Conservation (phyloP, 2,888 invertebrate genomes). For the Zele albiditarsus region DNA sequence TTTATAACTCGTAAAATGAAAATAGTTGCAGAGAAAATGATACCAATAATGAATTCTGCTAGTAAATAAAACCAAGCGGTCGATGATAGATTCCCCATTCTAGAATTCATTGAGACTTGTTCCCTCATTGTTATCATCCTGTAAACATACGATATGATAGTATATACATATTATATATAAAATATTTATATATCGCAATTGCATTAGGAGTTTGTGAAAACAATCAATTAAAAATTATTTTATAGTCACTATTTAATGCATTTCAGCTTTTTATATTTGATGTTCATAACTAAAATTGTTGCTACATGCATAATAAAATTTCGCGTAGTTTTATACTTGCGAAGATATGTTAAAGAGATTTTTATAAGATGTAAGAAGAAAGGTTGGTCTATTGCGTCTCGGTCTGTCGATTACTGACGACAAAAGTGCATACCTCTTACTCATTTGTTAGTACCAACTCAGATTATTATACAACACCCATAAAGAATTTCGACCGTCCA, state of each 20-base stretch:
- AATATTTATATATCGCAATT: too few species aligned
- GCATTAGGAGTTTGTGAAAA: too few species aligned
- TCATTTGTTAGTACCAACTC: neutral
- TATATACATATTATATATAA: neutral
- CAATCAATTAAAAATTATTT: too few species aligned
- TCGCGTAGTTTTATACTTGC: neutral
- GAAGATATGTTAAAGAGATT: conserved; percentile 13
- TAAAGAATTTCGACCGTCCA: neutral
- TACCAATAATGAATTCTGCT: conserved; percentile 61
- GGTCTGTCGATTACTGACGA: neutral
- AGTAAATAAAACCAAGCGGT: conserved; percentile 62
- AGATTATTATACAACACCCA: conserved; percentile 16
- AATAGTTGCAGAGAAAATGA: conserved; percentile 57
- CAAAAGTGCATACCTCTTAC: conserved; percentile 9
- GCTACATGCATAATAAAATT: too few species aligned
- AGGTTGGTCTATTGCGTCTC: neutral
- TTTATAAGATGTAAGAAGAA: neutral
- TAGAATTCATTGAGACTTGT: conserved; percentile 50
- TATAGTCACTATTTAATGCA: too few species aligned
- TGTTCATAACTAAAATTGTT: too few species aligned
- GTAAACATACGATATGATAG: conserved; percentile 49
- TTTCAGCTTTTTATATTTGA: too few species aligned
- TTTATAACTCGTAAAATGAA: conserved; percentile 58
- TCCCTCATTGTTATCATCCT: conserved; percentile 58
- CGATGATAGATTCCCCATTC: conserved; percentile 55